phyloP scores from a whole-genome alignment of 1,140 invertebrate species.

The Elysia chlorotica region DNA sequence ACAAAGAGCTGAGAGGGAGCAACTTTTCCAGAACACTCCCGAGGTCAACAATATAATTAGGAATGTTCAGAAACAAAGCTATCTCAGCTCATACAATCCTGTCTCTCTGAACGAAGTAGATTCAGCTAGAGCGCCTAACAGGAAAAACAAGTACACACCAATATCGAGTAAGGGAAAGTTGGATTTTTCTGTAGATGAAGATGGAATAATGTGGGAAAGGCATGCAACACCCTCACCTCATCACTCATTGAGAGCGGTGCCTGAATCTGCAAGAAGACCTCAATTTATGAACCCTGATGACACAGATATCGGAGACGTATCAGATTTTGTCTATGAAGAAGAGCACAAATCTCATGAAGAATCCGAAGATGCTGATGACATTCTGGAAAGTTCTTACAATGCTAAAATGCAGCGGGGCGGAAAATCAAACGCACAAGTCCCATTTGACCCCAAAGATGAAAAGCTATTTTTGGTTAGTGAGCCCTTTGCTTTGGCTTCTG shows the following conservation, averaged over 20 bases:
- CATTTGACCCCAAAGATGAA: not conserved
- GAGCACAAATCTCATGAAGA: not conserved
- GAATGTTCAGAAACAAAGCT: not conserved
- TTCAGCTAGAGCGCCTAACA: not conserved
- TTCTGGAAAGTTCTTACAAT: not conserved
- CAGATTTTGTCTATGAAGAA: not conserved
- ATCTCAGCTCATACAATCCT: not conserved
- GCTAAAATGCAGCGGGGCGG: not conserved
- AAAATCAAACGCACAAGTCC: not conserved
- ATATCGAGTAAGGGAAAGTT: not conserved
- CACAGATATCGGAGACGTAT: conserved; percentile 3
- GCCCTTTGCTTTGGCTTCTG: not conserved
- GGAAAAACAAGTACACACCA: not conserved
- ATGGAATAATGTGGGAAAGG: conserved; percentile 37
- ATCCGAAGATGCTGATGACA: not conserved
- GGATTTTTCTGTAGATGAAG: conserved; percentile 31
- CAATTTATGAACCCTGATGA: not conserved
- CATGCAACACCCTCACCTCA: too few species aligned
- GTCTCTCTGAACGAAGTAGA: not conserved
- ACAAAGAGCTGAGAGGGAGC: too few species aligned
- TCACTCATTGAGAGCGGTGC: not conserved
- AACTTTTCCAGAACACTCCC: conserved; percentile 16
- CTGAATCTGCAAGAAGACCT: not conserved
- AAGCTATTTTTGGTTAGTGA: not conserved
- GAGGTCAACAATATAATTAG: conserved; percentile 2